Percentiles rank a stretch among this genome's conserved stretches.
These are phyloP conservation scores for Pogoniulus pusillus DNA, from an alignment of 2,797 vertebrate species.

Conservation along the genomic window DNA sequence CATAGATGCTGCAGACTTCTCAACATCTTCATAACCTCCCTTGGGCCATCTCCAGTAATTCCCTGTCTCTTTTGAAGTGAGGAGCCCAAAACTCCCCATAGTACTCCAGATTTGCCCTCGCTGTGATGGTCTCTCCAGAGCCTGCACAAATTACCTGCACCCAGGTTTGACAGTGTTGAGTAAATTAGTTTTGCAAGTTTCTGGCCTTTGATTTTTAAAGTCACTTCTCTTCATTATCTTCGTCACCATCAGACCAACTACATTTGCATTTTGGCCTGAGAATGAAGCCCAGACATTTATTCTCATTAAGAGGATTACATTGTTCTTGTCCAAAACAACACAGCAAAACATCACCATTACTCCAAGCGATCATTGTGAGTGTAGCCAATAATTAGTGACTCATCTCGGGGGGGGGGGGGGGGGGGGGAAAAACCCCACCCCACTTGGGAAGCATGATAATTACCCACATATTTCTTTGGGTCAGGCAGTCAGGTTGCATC, in stretches of 20 bases:
- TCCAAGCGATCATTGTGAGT: slow-evolving; percentile 22
- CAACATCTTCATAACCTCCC: too few relatives aligned
- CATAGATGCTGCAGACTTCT: too few relatives aligned
- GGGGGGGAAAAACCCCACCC: neutral
- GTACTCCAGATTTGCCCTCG: too few relatives aligned
- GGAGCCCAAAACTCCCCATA: too few relatives aligned
- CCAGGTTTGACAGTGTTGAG: neutral
- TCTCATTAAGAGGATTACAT: slow-evolving; percentile 62
- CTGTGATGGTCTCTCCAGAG: too few relatives aligned
- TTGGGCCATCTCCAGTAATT: too few relatives aligned
- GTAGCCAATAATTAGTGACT: slow-evolving; percentile 64
- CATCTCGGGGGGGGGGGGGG: neutral
- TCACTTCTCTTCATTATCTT: neutral
- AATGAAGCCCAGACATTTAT: slow-evolving; percentile 58
- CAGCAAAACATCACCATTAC: slow-evolving; percentile 38
- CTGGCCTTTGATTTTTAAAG: neutral
- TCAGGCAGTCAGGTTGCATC: slow-evolving; percentile 66
- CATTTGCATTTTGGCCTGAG: slow-evolving; percentile 38
- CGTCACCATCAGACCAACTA: neutral
- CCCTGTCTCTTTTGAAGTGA: too few relatives aligned
- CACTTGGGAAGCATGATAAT: slow-evolving; percentile 63
- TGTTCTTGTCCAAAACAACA: slow-evolving; percentile 47
- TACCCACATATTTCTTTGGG: slow-evolving; percentile 58
- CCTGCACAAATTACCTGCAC: neutral
- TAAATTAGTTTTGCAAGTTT: neutral